phyloP scores from a whole-genome alignment of 1,140 invertebrate species.

The Solenopsis invicta region DNA sequence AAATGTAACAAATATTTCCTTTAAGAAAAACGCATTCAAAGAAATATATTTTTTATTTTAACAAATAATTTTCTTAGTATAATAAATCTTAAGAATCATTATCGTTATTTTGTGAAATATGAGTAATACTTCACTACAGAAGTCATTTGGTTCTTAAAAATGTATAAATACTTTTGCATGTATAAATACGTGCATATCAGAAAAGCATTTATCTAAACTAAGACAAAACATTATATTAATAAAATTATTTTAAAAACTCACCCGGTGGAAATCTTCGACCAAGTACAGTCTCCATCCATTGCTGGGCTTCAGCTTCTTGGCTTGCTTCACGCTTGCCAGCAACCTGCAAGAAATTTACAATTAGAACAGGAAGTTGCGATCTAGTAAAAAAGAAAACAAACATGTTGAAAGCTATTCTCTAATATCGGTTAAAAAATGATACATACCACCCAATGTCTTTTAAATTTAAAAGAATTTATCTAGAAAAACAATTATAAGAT shows the following conservation, averaged over 20 bases:
- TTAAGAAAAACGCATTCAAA: too few species aligned
- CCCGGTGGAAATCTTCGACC: constrained; percentile 94
- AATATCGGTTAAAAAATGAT: not conserved
- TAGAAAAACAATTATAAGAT: too few species aligned
- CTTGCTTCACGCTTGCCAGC: constrained; percentile 95
- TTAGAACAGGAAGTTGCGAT: constrained; percentile 1
- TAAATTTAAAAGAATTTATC: too few species aligned
- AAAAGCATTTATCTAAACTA: constrained; percentile 26
- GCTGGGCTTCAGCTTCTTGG: constrained; percentile 95
- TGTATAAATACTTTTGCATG: not conserved
- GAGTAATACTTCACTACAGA: not conserved
- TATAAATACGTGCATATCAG: not conserved
- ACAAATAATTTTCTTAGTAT: too few species aligned
- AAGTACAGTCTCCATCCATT: constrained; percentile 96
- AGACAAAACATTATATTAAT: constrained; percentile 9
- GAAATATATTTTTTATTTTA: too few species aligned
- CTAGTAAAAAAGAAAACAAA: constrained; percentile 1
- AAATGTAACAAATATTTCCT: too few species aligned
- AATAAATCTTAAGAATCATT: not conserved
- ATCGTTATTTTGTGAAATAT: not conserved
- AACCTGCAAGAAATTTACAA: constrained; percentile 88
- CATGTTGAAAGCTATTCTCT: not conserved
- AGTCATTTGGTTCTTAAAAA: not conserved
- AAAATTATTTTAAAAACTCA: constrained; percentile 79
- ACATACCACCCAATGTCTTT: too few species aligned